Evolutionary conservation across 2,113 vertebrate species (phyloP).

Genomic region (Neotragus pygmaeus): DNA sequence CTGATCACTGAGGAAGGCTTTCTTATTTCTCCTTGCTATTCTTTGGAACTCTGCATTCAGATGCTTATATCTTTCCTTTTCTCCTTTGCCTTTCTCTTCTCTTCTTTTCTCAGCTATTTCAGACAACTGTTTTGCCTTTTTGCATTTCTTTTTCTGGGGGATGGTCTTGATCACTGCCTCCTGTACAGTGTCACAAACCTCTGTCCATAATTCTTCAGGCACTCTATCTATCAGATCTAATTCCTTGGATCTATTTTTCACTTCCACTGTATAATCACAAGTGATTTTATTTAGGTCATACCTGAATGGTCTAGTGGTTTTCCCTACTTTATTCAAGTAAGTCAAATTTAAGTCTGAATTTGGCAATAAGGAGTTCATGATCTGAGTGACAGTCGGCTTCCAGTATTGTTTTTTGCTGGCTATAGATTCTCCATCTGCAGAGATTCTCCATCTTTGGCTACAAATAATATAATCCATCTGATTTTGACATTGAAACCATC

Average conservation of each 20-base stretch:
- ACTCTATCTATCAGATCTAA: neutral
- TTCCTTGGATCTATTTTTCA: neutral
- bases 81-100: neutral
- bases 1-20: neutral
- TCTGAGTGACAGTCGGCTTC: neutral
- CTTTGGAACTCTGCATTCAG: neutral
- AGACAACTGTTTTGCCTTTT: neutral
- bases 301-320: neutral
- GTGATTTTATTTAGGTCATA: neutral
- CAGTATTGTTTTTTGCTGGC: neutral
- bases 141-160: neutral
- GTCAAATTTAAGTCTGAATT: neutral
- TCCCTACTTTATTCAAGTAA: neutral
- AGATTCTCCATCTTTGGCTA: neutral
- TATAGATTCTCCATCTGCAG: neutral
- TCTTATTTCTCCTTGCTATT: neutral
- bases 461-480: neutral
- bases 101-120: neutral
- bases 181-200: neutral
- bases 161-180: neutral
- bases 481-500: neutral
- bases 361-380: neutral
- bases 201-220: neutral
- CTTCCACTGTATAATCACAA: neutral
- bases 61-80: neutral